Base-by-base conservation (phyloP, 1,140 invertebrate species). In the Xylocopa sonorina region DNA sequence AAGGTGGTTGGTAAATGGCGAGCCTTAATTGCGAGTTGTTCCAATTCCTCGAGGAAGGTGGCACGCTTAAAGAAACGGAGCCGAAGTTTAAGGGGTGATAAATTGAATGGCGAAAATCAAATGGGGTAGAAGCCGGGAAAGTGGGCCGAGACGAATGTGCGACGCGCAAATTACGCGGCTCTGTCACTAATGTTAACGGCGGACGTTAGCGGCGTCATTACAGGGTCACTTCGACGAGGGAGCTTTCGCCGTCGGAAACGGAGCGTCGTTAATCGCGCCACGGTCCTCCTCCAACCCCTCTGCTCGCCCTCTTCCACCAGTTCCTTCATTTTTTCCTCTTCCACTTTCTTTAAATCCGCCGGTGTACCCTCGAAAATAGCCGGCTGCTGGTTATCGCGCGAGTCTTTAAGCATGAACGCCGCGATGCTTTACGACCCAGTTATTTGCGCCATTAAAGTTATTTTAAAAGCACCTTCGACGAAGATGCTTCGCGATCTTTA, bases 191-290 rank as follows among this genome's bases (percentile, higher is more conserved):
- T 71, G 75, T 66, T 71, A 78, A 78, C 75, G 51, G 41, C 55
- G 50, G 18, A 50, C 75, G 51, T 78, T 78, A 77, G 63, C 75
- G 38, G 62, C 78, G 50, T 67, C 78, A 50, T 80, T 80, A 80
- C 78, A 46, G 43, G 71, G 58, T 62, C 72, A 75, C 50, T 38
- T 57, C 62, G 72, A 80, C 43, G 78, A 38, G n/a, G 21, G 29
- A 18, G 41, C 27, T 48, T 41, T 27, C 48, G 46, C 18, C n/a
- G 27, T 7, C 63, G 68, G 34, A n/a, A 72, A 43, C 55, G 69
- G 41, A 41, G 48, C 41, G 48, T 74, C 77, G 60, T 79, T 80
- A 83, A 83, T 80, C 50, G 68, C 24, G 34, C 55, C 18, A 55
- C 51, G 38, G 34, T 53, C 50, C 18, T 34, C 32, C 55, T 21